Percentiles rank a stretch among this genome's conserved stretches.
phyloP scores from a whole-genome alignment of 2,113 vertebrate genomes.

The Myrmophylax atrothorax region DNA sequence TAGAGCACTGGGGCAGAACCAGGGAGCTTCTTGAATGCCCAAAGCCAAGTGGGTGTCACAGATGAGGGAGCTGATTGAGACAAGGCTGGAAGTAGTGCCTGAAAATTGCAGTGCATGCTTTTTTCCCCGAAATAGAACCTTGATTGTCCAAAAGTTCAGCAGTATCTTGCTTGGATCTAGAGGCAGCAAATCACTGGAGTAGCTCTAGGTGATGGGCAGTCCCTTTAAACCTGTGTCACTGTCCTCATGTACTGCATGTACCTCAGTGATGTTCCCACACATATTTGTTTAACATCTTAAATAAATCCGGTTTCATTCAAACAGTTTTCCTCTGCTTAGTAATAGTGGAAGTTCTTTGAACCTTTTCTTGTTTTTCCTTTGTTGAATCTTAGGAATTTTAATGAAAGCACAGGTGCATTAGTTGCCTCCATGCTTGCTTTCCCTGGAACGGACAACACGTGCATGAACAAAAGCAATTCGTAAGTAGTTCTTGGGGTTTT shows the following conservation, averaged over 20 bases:
- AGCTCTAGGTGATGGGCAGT: not conserved
- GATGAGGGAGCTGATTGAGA: not conserved
- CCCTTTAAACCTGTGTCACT: not conserved
- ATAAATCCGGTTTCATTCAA: not conserved
- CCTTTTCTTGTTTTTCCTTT: not conserved
- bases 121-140: not conserved
- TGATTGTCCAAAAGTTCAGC: not conserved
- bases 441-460: constrained; percentile 88
- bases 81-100: not conserved
- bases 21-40: not conserved
- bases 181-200: not conserved
- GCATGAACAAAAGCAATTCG: constrained; percentile 76
- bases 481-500: constrained; percentile 56
- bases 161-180: not conserved
- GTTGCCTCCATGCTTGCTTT: constrained; percentile 84
- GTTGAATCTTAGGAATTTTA: constrained; percentile 79
- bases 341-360: not conserved
- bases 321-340: not conserved
- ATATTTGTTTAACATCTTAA: not conserved
- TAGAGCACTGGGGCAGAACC: not conserved
- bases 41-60: not conserved
- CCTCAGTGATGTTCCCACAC: not conserved
- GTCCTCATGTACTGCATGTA: not conserved
- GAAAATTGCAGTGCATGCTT: not conserved
- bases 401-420: constrained; percentile 78